Evolutionary conservation across 1,140 invertebrate species (phyloP).

Genomic region (Camponotus vicinus): DNA sequence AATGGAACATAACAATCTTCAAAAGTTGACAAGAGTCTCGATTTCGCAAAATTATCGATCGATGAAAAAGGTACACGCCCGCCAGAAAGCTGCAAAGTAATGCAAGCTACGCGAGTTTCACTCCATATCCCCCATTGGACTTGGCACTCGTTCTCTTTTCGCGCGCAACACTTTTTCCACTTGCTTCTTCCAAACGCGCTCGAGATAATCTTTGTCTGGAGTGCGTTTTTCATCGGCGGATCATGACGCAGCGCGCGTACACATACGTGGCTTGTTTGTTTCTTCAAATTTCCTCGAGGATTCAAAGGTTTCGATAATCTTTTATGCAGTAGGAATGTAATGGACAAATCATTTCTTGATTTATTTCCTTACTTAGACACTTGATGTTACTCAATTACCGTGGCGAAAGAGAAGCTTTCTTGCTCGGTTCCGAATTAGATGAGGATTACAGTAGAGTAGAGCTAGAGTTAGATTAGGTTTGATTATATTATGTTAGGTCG

Average conservation of each 20-base stretch:
- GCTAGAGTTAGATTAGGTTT: too few species aligned
- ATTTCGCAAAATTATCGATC: slow-evolving; percentile 27
- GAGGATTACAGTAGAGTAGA: too few species aligned
- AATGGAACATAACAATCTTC: background rate
- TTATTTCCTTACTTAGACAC: background rate
- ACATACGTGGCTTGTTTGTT: background rate
- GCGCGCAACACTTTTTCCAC: background rate
- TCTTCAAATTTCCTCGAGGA: background rate
- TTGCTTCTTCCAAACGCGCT: slow-evolving; percentile 22
- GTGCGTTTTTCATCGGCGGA: slow-evolving; percentile 35
- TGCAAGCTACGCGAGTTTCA: slow-evolving; percentile 47
- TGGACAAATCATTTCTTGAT: background rate
- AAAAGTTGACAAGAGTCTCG: background rate
- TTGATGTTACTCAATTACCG: slow-evolving; percentile 21
- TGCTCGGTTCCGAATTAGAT: background rate
- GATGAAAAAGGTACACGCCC: slow-evolving; percentile 15
- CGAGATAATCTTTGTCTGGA: slow-evolving; percentile 49
- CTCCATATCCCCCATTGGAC: background rate
- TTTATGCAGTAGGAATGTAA: too few species aligned
- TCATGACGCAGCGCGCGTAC: slow-evolving; percentile 42
- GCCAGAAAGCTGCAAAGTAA: slow-evolving; percentile 51
- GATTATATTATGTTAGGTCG: slow-evolving; percentile 6
- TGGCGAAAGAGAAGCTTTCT: background rate
- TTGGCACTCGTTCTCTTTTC: slow-evolving; percentile 45
- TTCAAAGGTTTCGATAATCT: background rate